Percentiles rank a stretch among this genome's conserved stretches.
Conservation (phyloP, 2,797 vertebrate genomes). For the Danionella dracula region DNA sequence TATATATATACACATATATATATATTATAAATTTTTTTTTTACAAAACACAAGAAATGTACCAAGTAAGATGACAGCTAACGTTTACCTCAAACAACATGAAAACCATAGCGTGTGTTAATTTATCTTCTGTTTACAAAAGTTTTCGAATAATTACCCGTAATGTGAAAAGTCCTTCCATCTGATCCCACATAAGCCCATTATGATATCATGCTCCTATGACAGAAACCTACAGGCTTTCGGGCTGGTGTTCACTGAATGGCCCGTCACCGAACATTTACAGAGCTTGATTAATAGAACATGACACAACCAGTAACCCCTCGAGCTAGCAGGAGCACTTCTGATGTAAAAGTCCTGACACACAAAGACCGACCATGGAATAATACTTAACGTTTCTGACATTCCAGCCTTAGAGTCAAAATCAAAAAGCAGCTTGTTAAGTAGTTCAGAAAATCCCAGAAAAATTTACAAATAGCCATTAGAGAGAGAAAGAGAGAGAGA, state of each 20-base stretch:
- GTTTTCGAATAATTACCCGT: background rate
- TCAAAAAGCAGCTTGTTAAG: background rate
- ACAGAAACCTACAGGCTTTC: background rate
- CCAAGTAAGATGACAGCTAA: too few species aligned
- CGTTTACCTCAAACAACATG: too few species aligned
- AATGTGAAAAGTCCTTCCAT: background rate
- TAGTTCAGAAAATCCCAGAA: background rate
- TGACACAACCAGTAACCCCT: constrained; percentile 4
- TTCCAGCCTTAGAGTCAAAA: background rate
- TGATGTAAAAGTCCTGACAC: background rate
- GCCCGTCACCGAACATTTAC: background rate
- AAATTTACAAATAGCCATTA: background rate
- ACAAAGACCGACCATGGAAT: background rate
- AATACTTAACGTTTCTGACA: background rate
- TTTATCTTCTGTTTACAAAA: background rate
- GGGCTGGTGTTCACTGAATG: background rate
- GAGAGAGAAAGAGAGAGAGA: background rate
- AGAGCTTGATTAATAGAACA: background rate
- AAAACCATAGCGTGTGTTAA: too few species aligned
- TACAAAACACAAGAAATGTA: too few species aligned
- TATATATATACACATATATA: too few species aligned
- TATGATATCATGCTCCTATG: constrained; percentile 4
- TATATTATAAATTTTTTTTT: too few species aligned
- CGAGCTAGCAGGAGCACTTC: background rate
- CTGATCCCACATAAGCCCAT: background rate